Base-by-base conservation (phyloP, 2,888 invertebrate genomes). In the Thereva nobilitata region DNA sequence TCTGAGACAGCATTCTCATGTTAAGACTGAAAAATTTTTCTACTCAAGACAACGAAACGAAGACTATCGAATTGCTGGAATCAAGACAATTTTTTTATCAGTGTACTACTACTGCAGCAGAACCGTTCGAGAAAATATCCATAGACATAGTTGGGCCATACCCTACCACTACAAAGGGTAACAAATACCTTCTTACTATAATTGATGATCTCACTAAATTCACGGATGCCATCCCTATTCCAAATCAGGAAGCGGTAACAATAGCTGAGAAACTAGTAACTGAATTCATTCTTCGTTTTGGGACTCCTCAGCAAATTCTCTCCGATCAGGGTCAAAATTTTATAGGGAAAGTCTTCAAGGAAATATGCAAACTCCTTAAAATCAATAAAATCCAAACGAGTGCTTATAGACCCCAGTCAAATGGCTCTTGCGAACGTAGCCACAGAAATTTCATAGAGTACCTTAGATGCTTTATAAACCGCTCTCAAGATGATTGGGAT, bases 141-240 rank as follows among this genome's bases (percentile, higher is more conserved):
- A 12, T 77, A 34, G 74, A 76, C 63, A 72, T 76, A 7, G 73
- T 76, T 7, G 74, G 75, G 47, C 74, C 75, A 1, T 65, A 75
- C 52, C 72, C 72, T 7, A 10, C 65, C 12, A 72, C 71, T 2
- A 45, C 70, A 54, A 65, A 69, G 34, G 72, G 70, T 35, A 74
- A 74, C 67, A 71, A 65, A 68, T 75, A 71, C 64, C 71, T 75
- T 42, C 42, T 75, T 41, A 75, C 73, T 4, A 57, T 71, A n/a
- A 73, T 75, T 66, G 72, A 75, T 59, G 72, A 72, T 54, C 50
- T 74, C n/a, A 73, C 75, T 1, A 75, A 75, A 70, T 76, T 68
- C 66, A 72, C 71, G 10, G 68, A 71, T 47, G 75, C 75, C 47
- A 71, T 71, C 52, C 66, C 75, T 7, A 59, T 76, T 8, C 68